These are phyloP conservation scores for Benitochromis conjunctus DNA, from an alignment of 2,113 vertebrate genomes.

Conservation along the genomic window DNA sequence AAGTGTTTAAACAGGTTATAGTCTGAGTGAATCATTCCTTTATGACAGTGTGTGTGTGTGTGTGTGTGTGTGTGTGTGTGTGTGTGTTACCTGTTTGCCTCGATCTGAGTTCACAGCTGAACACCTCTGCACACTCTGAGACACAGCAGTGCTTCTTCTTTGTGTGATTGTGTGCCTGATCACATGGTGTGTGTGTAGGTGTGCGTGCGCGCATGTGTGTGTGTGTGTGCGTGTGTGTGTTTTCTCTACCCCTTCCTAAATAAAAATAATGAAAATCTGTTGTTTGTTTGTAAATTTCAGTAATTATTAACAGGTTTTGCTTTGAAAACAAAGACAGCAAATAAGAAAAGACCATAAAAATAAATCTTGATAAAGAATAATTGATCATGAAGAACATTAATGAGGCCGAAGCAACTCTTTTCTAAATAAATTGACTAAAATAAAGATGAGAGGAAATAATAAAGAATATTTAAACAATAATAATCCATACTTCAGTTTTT, in stretches of 20 bases:
- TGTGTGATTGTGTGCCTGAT: neutral
- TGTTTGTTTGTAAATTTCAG: accelerated
- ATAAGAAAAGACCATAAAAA: accelerated
- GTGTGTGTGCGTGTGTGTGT: too few species aligned
- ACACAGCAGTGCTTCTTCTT: neutral
- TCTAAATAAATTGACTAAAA: neutral
- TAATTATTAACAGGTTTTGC: accelerated
- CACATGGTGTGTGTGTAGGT: neutral
- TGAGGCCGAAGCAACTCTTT: neutral
- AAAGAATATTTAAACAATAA: neutral
- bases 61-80: neutral
- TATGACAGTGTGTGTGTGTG: neutral
- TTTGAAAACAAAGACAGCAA: neutral
- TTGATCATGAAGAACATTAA: accelerated
- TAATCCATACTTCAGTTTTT: neutral
- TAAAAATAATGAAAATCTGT: accelerated
- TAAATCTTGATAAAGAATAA: neutral
- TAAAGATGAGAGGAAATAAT: neutral
- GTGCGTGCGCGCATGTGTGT: too few species aligned
- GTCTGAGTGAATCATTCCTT: accelerated
- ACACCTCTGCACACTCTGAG: neutral
- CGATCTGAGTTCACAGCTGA: neutral
- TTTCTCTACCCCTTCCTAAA: accelerated
- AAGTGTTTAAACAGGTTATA: neutral
- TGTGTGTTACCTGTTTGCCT: neutral